Evolutionary conservation across 1,140 invertebrate species (phyloP).

Genomic region (Drosophila gunungcola): DNA sequence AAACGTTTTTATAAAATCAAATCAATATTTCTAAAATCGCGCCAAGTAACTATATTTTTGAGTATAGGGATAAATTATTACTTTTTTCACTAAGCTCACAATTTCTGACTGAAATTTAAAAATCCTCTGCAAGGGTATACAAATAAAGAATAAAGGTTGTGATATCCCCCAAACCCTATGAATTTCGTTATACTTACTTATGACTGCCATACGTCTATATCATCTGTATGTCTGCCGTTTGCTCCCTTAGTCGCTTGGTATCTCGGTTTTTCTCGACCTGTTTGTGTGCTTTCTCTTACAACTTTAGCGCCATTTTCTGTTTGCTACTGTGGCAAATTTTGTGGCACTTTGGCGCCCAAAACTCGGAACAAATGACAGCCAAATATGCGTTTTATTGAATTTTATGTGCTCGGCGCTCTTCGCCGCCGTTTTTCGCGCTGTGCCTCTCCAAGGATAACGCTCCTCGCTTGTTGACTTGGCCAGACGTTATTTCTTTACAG

Average conservation of each 20-base stretch:
- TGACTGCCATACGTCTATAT: slow-evolving; percentile 25
- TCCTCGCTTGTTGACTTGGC: slow-evolving; percentile 39
- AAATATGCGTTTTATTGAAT: slow-evolving; percentile 84
- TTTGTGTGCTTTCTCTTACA: slow-evolving; percentile 53
- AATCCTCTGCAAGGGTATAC: too few relatives aligned
- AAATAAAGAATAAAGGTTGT: too few relatives aligned
- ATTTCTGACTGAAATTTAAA: too few relatives aligned
- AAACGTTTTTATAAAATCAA: too few relatives aligned
- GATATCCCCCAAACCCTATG: neutral
- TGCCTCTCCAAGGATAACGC: slow-evolving; percentile 29
- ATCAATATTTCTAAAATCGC: too few relatives aligned
- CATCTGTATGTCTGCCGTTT: slow-evolving; percentile 17
- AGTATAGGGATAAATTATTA: too few relatives aligned
- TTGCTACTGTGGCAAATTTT: slow-evolving; percentile 62
- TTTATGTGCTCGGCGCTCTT: slow-evolving; percentile 66
- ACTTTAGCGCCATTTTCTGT: slow-evolving; percentile 65
- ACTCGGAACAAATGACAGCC: slow-evolving; percentile 80
- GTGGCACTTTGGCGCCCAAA: slow-evolving; percentile 78
- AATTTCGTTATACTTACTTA: slow-evolving; percentile 39
- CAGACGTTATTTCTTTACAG: slow-evolving; percentile 40
- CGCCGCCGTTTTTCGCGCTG: slow-evolving; percentile 11
- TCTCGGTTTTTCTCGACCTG: slow-evolving; percentile 21
- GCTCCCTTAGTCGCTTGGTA: slow-evolving; percentile 9
- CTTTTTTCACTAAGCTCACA: too few relatives aligned
- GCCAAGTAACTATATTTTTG: too few relatives aligned